Evolutionary conservation across 2,113 vertebrate genomes (phyloP).

Genomic region (Empidonax traillii): DNA sequence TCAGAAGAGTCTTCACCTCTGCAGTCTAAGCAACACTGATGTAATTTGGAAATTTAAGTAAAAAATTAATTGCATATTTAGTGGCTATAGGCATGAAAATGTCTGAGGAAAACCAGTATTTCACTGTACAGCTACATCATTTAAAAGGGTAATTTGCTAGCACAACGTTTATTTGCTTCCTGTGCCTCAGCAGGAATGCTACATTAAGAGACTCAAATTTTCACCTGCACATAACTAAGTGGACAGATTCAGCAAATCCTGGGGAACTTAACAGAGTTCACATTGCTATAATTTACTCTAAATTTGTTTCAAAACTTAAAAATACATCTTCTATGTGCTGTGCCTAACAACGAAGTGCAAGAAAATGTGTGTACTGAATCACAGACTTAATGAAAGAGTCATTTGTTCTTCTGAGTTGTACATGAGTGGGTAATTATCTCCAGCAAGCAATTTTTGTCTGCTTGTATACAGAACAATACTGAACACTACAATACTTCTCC

Average conservation of each 20-base stretch:
- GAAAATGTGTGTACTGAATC: not conserved
- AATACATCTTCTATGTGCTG: not conserved
- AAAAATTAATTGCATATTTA: not conserved
- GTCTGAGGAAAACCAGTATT: not conserved
- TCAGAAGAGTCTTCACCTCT: not conserved
- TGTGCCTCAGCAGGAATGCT: not conserved
- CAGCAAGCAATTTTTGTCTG: conserved; percentile 33
- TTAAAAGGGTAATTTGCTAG: not conserved
- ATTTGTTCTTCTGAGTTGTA: conserved; percentile 48
- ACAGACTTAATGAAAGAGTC: conserved; percentile 35
- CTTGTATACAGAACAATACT: conserved; percentile 22
- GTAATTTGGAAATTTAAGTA: not conserved
- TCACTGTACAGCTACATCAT: not conserved
- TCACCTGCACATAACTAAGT: not conserved
- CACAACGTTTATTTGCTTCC: not conserved
- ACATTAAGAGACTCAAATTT: not conserved
- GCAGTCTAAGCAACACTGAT: not conserved
- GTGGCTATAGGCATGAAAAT: not conserved
- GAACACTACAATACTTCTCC: not conserved
- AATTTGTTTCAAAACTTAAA: conserved; percentile 5
- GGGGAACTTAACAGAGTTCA: not conserved
- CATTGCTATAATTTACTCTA: not conserved
- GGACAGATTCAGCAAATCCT: not conserved
- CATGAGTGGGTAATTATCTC: conserved; percentile 54
- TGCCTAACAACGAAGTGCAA: not conserved